phyloP scores from a whole-genome alignment of 2,888 invertebrate genomes.

The Drosophila limbata region DNA sequence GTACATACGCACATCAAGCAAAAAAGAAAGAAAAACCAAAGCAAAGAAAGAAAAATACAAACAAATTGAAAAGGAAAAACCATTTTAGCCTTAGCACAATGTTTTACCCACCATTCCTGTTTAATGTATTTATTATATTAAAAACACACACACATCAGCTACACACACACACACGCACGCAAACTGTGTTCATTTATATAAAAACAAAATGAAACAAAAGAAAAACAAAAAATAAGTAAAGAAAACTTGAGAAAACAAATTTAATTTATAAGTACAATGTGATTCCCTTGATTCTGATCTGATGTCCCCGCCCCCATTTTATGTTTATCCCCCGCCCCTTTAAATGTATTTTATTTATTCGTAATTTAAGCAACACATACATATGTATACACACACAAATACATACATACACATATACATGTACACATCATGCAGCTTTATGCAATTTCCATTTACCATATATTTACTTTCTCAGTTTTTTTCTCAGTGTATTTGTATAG shows the following conservation, averaged over 20 bases:
- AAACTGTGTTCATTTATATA: constrained; percentile 74
- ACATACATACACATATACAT: constrained; percentile 18
- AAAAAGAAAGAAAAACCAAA: constrained; percentile 32
- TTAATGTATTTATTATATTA: constrained; percentile 70
- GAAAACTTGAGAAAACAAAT: constrained; percentile 25
- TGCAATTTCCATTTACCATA: constrained; percentile 15
- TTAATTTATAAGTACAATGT: constrained; percentile 73
- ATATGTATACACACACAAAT: constrained; percentile 9
- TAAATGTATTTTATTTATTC: constrained; percentile 59
- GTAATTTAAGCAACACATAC: constrained; percentile 48
- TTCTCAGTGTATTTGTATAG: constrained; percentile 37
- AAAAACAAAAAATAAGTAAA: constrained; percentile 4
- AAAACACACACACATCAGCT: constrained; percentile 36
- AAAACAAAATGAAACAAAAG: constrained; percentile 12
- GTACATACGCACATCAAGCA: constrained; percentile 52
- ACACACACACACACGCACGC: constrained; percentile 45
- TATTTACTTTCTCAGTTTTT: constrained; percentile 15
- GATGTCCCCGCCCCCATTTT: constrained; percentile 5
- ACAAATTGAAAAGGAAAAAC: constrained; percentile 48
- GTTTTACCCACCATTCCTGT: constrained; percentile 79
- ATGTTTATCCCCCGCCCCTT: background rate
- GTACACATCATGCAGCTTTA: constrained; percentile 15
- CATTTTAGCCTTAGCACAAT: constrained; percentile 80
- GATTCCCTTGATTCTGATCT: constrained; percentile 42
- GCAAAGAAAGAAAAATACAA: constrained; percentile 23